Percentiles rank a stretch among this genome's conserved stretches.
phyloP scores from a whole-genome alignment of 2,888 invertebrate species.

The Lasius fuliginosus region DNA sequence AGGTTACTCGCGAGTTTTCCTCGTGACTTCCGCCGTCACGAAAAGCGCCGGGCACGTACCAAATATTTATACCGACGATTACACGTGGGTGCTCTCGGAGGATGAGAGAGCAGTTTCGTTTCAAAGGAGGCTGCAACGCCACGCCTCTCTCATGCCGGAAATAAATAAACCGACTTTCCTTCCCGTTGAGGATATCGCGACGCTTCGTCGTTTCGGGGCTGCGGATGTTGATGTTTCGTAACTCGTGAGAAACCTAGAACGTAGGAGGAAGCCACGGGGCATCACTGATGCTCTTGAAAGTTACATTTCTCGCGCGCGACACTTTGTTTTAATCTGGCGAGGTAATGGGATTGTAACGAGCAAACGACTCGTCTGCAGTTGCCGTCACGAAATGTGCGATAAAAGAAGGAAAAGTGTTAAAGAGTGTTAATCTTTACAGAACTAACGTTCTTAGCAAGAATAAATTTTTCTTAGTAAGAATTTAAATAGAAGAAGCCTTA shows the following conservation, averaged over 20 bases:
- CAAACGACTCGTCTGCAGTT: background rate
- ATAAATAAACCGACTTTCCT: constrained; percentile 57
- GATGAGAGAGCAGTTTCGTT: constrained; percentile 26
- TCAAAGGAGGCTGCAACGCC: constrained; percentile 22
- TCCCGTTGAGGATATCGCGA: constrained; percentile 40
- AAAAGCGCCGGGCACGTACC: constrained; percentile 18
- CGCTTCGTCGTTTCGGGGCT: background rate
- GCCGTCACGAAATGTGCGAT: background rate
- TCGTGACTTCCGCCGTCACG: constrained; percentile 27
- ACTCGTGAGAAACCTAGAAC: constrained; percentile 11
- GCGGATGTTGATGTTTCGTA: constrained; percentile 46
- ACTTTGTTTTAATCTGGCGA: constrained; percentile 44
- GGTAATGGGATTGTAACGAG: constrained; percentile 33
- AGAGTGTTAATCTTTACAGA: background rate
- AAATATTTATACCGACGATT: constrained; percentile 65
- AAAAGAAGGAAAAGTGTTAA: background rate
- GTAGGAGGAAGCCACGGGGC: constrained; percentile 10
- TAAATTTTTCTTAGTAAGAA: background rate
- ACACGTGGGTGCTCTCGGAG: constrained; percentile 26
- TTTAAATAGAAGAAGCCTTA: background rate
- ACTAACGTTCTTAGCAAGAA: background rate
- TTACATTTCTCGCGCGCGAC: constrained; percentile 14
- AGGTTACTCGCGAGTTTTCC: constrained; percentile 43
- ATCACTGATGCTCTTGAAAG: constrained; percentile 6
- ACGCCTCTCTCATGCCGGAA: constrained; percentile 35